phyloP scores from a whole-genome alignment of 2,797 vertebrate species.

The Euthynnus affinis region DNA sequence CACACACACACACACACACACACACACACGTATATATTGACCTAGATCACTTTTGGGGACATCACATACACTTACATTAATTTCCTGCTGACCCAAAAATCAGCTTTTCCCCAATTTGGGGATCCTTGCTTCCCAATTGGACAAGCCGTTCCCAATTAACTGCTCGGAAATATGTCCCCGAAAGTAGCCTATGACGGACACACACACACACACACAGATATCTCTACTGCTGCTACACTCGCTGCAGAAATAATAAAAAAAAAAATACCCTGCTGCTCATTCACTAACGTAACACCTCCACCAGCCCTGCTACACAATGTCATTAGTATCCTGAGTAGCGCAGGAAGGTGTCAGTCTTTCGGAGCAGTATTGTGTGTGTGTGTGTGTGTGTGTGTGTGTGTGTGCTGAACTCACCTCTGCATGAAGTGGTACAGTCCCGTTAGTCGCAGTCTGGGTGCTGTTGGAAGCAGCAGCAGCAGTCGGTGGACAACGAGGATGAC shows the following conservation, averaged over 20 bases:
- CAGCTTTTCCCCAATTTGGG: no score
- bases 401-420: slow-evolving; percentile 46
- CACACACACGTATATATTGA: not conserved
- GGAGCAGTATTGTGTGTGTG: not conserved
- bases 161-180: no score
- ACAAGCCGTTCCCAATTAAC: no score
- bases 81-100: no score
- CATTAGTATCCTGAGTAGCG: not conserved
- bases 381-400: not conserved
- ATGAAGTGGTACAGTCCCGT: slow-evolving; percentile 83
- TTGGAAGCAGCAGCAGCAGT: slow-evolving; percentile 26
- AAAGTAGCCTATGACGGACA: not conserved
- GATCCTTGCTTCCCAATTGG: no score
- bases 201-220: not conserved
- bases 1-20: not conserved
- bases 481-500: slow-evolving; percentile 37
- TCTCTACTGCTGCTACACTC: not conserved
- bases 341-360: not conserved
- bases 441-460: slow-evolving; percentile 51
- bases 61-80: no score
- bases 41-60: no score
- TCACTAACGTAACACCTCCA: no score
- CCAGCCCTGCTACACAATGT: not conserved
- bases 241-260: not conserved
- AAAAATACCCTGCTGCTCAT: no score